Evolutionary conservation across 1,140 invertebrate species (phyloP).

Genomic region (Microplitis demolitor): DNA sequence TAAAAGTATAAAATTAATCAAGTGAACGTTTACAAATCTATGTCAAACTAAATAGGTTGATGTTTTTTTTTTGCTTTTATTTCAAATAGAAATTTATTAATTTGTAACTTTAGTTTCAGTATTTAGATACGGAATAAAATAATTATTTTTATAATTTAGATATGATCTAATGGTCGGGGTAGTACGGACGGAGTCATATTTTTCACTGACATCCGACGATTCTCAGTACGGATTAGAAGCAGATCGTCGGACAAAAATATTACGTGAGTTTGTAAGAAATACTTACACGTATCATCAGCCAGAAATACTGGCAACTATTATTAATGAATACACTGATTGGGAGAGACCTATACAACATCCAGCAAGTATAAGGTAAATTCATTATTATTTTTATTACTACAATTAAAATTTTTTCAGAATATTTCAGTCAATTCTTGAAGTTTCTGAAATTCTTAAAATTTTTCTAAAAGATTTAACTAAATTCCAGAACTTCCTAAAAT

Average conservation of each 20-base stretch:
- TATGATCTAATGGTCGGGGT: slow-evolving; percentile 95
- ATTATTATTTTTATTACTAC: background rate
- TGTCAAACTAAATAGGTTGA: background rate
- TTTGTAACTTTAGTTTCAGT: no score
- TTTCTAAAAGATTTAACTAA: no score
- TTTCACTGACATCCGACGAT: slow-evolving; percentile 87
- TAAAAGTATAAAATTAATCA: background rate
- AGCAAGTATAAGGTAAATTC: slow-evolving; percentile 76
- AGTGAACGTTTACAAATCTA: no score
- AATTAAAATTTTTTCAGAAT: no score
- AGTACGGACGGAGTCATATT: slow-evolving; percentile 83
- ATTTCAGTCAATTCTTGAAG: no score
- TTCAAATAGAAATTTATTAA: no score
- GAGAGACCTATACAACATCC: slow-evolving; percentile 91
- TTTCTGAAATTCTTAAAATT: no score
- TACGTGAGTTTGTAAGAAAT: slow-evolving; percentile 91
- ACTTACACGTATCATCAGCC: slow-evolving; percentile 87
- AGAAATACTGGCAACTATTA: slow-evolving; percentile 84
- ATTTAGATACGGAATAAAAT: no score
- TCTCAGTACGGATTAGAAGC: slow-evolving; percentile 91
- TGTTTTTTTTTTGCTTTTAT: no score
- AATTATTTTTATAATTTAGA: slow-evolving; percentile 50
- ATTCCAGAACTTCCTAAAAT: no score
- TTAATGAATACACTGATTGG: slow-evolving; percentile 98
- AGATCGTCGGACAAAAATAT: slow-evolving; percentile 83